Evolutionary conservation across 2,888 invertebrate species (phyloP).

Genomic region (Phengaris arion): DNA sequence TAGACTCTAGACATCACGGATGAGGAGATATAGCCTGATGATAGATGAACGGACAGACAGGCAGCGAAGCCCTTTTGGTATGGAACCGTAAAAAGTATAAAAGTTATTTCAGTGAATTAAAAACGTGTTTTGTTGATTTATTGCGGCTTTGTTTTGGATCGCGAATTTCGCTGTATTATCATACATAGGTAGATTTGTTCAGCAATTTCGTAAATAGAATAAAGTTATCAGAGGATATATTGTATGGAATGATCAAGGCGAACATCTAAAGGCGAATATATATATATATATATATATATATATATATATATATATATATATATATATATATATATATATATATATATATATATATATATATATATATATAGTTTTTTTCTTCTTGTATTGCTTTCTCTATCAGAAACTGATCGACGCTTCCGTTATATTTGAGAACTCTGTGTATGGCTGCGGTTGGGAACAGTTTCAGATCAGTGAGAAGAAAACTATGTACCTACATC

Average conservation of each 20-base stretch:
- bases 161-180: background rate
- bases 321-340: no score
- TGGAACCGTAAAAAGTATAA: no score
- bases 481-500: constrained; percentile 52
- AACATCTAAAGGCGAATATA: no score
- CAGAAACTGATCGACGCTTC: constrained; percentile 61
- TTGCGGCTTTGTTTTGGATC: constrained; percentile 16
- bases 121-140: background rate
- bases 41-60: no score
- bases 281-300: no score
- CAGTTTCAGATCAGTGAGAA: constrained; percentile 55
- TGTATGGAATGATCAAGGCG: background rate
- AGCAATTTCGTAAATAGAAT: constrained; percentile 2
- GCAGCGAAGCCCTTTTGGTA: no score
- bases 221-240: background rate
- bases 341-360: no score
- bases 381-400: constrained; percentile 64
- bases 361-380: no score
- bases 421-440: constrained; percentile 56
- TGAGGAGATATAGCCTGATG: no score
- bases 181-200: constrained; percentile 10
- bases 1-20: no score
- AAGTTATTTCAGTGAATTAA: background rate
- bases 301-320: no score
- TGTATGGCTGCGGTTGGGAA: constrained; percentile 70